Conservation (phyloP, 2,888 invertebrate genomes). For the Trisateles emortualis region DNA sequence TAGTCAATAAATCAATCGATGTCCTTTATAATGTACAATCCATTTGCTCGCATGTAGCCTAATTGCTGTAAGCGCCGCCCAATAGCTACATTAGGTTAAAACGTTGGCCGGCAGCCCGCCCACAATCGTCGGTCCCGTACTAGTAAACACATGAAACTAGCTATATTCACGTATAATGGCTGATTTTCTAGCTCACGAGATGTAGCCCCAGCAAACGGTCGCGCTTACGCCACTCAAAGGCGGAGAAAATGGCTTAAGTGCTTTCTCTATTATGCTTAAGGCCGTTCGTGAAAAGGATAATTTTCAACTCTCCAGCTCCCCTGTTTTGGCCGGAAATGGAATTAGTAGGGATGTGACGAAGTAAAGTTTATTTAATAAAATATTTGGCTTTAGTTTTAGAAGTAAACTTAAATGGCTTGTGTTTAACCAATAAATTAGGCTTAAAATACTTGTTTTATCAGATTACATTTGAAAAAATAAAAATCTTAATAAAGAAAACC, state of each 20-base stretch:
- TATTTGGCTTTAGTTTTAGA: no score
- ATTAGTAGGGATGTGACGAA: slow-evolving; percentile 61
- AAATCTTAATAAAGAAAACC: no score
- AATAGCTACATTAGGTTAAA: slow-evolving; percentile 81
- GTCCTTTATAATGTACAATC: slow-evolving; percentile 84
- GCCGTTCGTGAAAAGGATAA: slow-evolving; percentile 87
- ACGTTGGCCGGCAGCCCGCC: slow-evolving; percentile 66
- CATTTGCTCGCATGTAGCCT: slow-evolving; percentile 82
- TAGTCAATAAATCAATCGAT: slow-evolving; percentile 83
- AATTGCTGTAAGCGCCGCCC: slow-evolving; percentile 85
- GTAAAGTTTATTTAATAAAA: neutral
- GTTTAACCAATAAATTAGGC: no score
- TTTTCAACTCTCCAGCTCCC: slow-evolving; percentile 84
- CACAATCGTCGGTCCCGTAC: slow-evolving; percentile 47
- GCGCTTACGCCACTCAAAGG: slow-evolving; percentile 86
- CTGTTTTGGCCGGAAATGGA: slow-evolving; percentile 60
- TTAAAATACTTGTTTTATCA: no score
- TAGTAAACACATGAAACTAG: slow-evolving; percentile 63
- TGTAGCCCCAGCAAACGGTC: slow-evolving; percentile 81
- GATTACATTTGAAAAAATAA: no score
- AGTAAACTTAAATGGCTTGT: no score
- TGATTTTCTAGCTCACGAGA: slow-evolving; percentile 86
- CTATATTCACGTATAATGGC: slow-evolving; percentile 79
- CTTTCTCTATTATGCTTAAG: slow-evolving; percentile 87
- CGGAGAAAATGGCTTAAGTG: slow-evolving; percentile 87